These are phyloP conservation scores for Coranthus polyacanthus DNA, from an alignment of 2,797 vertebrate genomes.

Conservation along the genomic window DNA sequence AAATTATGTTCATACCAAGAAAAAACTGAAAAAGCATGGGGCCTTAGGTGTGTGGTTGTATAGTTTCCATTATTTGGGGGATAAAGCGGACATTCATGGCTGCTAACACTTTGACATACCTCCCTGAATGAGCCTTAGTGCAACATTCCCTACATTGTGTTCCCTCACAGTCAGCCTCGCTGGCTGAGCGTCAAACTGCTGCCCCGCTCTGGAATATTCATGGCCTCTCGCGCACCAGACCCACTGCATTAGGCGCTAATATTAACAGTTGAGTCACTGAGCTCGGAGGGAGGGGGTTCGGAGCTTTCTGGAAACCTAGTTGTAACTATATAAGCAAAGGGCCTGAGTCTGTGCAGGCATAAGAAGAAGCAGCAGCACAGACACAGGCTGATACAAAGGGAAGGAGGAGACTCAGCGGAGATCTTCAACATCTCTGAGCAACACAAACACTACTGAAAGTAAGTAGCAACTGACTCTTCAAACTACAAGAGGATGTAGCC, in stretches of 20 bases:
- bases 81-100: constrained; percentile 26
- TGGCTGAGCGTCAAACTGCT: constrained; percentile 39
- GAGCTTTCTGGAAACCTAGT: constrained; percentile 73
- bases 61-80: constrained; percentile 23
- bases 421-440: constrained; percentile 22
- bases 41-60: neutral
- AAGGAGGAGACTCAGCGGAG: constrained; percentile 34
- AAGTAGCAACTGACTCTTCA: constrained; percentile 34
- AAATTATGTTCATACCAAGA: constrained; percentile 7
- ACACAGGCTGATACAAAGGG: constrained; percentile 26
- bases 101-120: constrained; percentile 15
- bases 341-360: constrained; percentile 38
- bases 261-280: constrained; percentile 72
- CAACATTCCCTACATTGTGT: constrained; percentile 56
- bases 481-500: too few relatives aligned
- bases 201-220: constrained; percentile 73
- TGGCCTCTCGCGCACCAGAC: constrained; percentile 18
- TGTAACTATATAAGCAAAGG: constrained; percentile 62
- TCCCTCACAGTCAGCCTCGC: constrained; percentile 33
- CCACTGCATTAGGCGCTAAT: constrained; percentile 68
- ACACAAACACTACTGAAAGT: constrained; percentile 51
- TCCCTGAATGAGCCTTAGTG: constrained; percentile 22
- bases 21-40: neutral
- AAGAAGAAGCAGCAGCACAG: constrained; percentile 36
- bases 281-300: neutral